Evolutionary conservation across 2,113 vertebrate species (phyloP).

Genomic region (Alethe diademata): DNA sequence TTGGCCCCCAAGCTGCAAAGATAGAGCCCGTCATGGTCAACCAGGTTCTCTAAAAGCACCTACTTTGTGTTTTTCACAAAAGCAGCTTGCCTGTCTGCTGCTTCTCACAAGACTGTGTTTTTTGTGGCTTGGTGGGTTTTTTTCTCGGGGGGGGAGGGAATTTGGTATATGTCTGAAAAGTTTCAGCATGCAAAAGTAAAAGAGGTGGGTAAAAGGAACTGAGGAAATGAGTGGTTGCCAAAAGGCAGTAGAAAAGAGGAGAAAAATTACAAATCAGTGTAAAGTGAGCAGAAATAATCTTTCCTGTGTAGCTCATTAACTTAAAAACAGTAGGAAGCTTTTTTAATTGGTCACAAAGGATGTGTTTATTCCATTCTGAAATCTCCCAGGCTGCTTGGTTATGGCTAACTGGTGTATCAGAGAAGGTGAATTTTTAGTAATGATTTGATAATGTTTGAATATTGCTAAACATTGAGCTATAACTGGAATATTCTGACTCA

Average conservation of each 20-base stretch:
- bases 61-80: not conserved
- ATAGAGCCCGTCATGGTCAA: rapidly evolving
- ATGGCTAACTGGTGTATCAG: not conserved
- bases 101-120: not conserved
- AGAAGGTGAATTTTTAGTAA: not conserved
- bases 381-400: not conserved
- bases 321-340: not conserved
- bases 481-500: not conserved
- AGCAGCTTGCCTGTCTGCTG: not conserved
- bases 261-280: not conserved
- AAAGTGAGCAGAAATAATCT: not conserved
- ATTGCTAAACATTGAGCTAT: not conserved
- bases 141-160: rapidly evolving
- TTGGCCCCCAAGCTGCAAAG: not conserved
- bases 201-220: rapidly evolving
- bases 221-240: not conserved
- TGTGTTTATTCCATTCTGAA: not conserved
- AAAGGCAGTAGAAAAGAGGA: not conserved
- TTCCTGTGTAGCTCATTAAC: not conserved
- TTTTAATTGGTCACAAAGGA: not conserved
- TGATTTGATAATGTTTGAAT: not conserved
- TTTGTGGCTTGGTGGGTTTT: not conserved
- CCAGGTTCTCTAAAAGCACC: not conserved
- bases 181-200: not conserved
- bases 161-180: not conserved